These are phyloP conservation scores for Phyllostomus hastatus DNA, from an alignment of 2,113 vertebrate species.

Conservation along the genomic window DNA sequence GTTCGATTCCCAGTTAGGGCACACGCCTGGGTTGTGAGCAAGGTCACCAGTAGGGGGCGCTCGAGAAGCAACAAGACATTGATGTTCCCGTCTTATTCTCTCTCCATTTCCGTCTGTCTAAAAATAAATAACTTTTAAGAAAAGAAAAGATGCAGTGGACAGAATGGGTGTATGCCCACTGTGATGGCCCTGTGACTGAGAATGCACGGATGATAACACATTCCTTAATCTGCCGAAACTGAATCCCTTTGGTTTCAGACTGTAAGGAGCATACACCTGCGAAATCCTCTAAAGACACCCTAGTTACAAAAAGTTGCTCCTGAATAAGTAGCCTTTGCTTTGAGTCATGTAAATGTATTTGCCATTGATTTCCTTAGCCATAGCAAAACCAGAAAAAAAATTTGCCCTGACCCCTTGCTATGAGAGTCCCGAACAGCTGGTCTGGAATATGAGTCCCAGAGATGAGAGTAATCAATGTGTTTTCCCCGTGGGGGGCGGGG, in stretches of 20 bases:
- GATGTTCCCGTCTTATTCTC: too few species aligned
- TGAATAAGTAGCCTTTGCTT: not conserved
- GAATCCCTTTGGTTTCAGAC: not conserved
- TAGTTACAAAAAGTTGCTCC: not conserved
- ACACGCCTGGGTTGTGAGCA: too few species aligned
- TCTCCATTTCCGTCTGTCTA: too few species aligned
- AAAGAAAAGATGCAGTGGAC: too few species aligned
- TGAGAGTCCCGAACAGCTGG: not conserved
- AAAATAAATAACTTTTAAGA: too few species aligned
- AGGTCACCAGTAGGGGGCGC: too few species aligned
- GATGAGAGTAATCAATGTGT: not conserved
- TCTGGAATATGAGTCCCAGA: not conserved
- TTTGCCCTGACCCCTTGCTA: not conserved
- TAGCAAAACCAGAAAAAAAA: not conserved
- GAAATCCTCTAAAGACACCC: not conserved
- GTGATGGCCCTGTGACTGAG: not conserved
- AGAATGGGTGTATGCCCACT: too few species aligned
- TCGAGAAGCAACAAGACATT: too few species aligned
- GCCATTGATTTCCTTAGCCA: not conserved
- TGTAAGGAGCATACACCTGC: not conserved
- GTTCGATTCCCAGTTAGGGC: too few species aligned
- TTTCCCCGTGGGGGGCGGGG: not conserved
- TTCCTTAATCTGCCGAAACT: not conserved
- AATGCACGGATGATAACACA: too few species aligned
- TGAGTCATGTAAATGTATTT: not conserved